Evolutionary conservation across 1,140 invertebrate species (phyloP).

Genomic region (Diploscapter pachys): DNA sequence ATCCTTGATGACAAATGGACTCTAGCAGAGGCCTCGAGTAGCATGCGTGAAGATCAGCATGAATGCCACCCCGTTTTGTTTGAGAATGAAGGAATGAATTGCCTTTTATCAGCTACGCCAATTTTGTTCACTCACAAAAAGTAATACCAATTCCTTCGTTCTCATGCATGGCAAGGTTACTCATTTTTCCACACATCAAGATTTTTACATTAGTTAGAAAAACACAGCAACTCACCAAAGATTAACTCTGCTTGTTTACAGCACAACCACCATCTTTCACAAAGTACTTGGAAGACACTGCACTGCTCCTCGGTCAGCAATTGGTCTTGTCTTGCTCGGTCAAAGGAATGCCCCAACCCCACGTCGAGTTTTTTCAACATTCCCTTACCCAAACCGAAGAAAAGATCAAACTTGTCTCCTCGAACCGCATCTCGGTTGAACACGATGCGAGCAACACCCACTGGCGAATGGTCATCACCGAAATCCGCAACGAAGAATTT

Average conservation of each 20-base stretch:
- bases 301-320: constrained; percentile 53
- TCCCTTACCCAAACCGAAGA: constrained; percentile 49
- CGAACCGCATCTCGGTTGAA: constrained; percentile 46
- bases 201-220: too few species aligned
- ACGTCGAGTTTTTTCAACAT: constrained; percentile 57
- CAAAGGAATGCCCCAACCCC: constrained; percentile 60
- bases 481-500: constrained; percentile 49
- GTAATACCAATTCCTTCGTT: too few species aligned
- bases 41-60: constrained; percentile 5
- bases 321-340: constrained; percentile 60
- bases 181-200: too few species aligned
- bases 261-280: constrained; percentile 60
- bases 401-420: constrained; percentile 45
- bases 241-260: constrained; percentile 41
- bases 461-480: constrained; percentile 59
- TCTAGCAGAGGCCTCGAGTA: too few species aligned
- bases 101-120: too few species aligned
- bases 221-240: background rate
- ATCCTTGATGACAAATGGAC: background rate
- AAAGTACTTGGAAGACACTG: constrained; percentile 57
- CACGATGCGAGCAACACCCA: constrained; percentile 54
- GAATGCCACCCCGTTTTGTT: constrained; percentile 35
- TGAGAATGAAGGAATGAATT: background rate
- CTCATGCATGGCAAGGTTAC: too few species aligned
- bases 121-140: too few species aligned